A percentile compares a stretch with the other conserved stretches of the same genome.
Conservation (phyloP, 2,888 invertebrate species). For the Agrochola circellaris region DNA sequence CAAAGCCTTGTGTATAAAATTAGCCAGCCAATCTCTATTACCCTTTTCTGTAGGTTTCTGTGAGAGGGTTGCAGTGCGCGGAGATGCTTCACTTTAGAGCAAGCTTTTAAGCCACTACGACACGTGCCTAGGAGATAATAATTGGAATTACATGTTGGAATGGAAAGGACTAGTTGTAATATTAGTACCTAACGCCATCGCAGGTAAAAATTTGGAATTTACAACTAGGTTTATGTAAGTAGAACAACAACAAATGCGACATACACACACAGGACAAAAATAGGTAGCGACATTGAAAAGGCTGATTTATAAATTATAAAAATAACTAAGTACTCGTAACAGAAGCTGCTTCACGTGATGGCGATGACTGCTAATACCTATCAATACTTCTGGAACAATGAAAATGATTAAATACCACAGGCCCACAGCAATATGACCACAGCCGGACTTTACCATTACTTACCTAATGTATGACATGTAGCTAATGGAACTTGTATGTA, state of each 20-base stretch:
- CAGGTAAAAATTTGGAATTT: neutral
- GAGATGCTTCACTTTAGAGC: neutral
- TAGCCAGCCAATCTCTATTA: neutral
- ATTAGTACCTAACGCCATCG: neutral
- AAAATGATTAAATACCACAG: slow-evolving; percentile 37
- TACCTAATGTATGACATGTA: slow-evolving; percentile 48
- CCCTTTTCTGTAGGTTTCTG: neutral
- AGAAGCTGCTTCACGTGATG: neutral
- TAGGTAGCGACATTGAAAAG: slow-evolving; percentile 2
- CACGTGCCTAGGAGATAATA: too few relatives aligned
- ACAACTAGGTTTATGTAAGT: neutral
- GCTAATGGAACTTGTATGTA: slow-evolving; percentile 57
- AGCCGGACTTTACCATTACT: slow-evolving; percentile 54
- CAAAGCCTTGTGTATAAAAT: slow-evolving; percentile 10
- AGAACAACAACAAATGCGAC: neutral
- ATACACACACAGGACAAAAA: slow-evolving; percentile 7
- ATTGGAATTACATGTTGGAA: too few relatives aligned
- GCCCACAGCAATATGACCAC: slow-evolving; percentile 40
- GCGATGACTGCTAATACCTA: slow-evolving; percentile 7
- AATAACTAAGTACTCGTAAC: slow-evolving; percentile 7
- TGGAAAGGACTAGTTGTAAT: too few relatives aligned
- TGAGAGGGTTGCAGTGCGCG: neutral
- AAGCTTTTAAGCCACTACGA: neutral
- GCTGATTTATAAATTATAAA: neutral
- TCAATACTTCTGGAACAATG: slow-evolving; percentile 37